A percentile compares a stretch with the other conserved stretches of the same genome.
Conservation (phyloP, 2,888 invertebrate species). For the Drosophila nigricruria region DNA sequence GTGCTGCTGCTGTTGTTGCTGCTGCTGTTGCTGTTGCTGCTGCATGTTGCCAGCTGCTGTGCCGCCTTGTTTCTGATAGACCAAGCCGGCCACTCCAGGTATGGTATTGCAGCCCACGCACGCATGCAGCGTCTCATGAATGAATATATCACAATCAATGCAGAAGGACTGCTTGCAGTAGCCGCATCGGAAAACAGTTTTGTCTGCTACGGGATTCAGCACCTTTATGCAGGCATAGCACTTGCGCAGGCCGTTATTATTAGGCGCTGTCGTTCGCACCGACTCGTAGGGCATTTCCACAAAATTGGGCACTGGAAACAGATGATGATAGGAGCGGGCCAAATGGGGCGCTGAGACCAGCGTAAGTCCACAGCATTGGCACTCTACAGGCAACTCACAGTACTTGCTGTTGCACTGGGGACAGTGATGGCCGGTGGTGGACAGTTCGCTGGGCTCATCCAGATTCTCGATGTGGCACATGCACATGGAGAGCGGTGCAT, state of each 20-base stretch:
- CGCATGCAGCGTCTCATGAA: conserved; percentile 96
- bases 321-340: conserved; percentile 98
- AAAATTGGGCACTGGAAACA: conserved; percentile 96
- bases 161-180: conserved; percentile 94
- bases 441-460: conserved; percentile 89
- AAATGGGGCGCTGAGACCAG: conserved; percentile 99
- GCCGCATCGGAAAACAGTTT: conserved; percentile 93
- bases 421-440: conserved; percentile 93
- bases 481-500: conserved; percentile 93
- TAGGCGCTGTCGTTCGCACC: conserved; percentile 50
- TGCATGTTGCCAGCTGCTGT: conserved; percentile 24
- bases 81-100: conserved; percentile 80
- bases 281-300: conserved; percentile 88
- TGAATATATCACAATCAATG: conserved; percentile 97
- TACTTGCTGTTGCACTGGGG: conserved; percentile 99
- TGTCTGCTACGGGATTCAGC: conserved; percentile 88
- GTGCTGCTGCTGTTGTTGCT: conserved; percentile 12
- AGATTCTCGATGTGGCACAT: conserved; percentile 95
- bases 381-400: conserved; percentile 99
- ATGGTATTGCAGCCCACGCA: conserved; percentile 98
- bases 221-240: conserved; percentile 92
- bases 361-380: conserved; percentile 97
- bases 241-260: conserved; percentile 86
- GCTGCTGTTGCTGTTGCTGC: not conserved
- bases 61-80: conserved; percentile 75